Percentiles rank a stretch among this genome's conserved stretches.
Conservation (phyloP, 2,888 invertebrate genomes). For the Drosophila testacea region DNA sequence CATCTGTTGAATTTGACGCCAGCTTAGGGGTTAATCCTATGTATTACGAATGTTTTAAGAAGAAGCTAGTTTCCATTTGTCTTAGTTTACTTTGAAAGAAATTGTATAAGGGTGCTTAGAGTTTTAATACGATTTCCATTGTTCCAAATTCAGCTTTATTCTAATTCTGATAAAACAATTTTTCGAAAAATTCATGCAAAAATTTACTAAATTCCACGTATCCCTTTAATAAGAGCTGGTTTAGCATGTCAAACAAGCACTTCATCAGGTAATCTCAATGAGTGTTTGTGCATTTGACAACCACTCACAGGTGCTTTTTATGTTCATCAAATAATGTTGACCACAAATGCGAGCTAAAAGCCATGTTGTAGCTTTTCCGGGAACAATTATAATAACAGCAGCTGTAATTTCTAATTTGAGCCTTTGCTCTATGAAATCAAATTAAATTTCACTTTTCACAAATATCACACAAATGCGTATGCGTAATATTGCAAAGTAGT, state of each 20-base stretch:
- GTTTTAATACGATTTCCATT: too few species aligned
- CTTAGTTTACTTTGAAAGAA: too few species aligned
- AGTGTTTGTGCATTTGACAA: conserved; percentile 25
- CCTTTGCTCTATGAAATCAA: conserved; percentile 28
- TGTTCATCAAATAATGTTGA: conserved; percentile 21
- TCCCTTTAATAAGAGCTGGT: conserved; percentile 18
- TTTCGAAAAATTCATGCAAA: too few species aligned
- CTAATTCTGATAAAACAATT: too few species aligned
- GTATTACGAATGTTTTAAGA: too few species aligned
- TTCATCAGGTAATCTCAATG: conserved; percentile 41
- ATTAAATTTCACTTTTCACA: conserved; percentile 34
- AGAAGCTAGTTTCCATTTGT: too few species aligned
- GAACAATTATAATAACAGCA: conserved; percentile 1
- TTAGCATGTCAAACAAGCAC: conserved; percentile 8
- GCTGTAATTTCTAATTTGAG: conserved; percentile 39
- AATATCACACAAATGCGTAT: conserved; percentile 2
- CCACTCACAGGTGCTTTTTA: conserved; percentile 44
- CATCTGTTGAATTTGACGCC: conserved; percentile 21
- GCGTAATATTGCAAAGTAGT: background rate
- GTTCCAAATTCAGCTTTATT: too few species aligned
- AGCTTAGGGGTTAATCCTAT: background rate
- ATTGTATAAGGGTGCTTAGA: too few species aligned
- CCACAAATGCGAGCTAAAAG: conserved; percentile 26
- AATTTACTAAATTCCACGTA: too few species aligned
- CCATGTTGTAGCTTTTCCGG: conserved; percentile 13